A percentile compares a stretch with the other conserved stretches of the same genome.
These are phyloP conservation scores for Zhuqinia jingwanae DNA, from an alignment of 2,888 invertebrate genomes.

Conservation along the genomic window DNA sequence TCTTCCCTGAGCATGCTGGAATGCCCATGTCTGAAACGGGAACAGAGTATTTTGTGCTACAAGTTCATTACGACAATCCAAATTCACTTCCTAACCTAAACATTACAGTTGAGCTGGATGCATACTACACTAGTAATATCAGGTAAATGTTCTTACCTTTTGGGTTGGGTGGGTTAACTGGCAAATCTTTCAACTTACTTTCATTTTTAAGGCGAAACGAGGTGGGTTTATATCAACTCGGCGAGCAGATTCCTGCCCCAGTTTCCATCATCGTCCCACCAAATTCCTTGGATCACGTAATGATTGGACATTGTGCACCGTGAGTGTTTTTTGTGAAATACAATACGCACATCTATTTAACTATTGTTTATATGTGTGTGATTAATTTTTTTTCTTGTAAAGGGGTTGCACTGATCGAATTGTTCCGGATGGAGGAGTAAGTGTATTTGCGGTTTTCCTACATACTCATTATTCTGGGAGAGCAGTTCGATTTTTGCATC, in stretches of 20 bases:
- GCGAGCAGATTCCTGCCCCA: background rate
- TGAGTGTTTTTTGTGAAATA: too few relatives aligned
- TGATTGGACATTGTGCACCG: constrained; percentile 37
- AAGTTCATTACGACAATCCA: constrained; percentile 58
- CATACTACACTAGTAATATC: constrained; percentile 46
- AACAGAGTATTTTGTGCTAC: constrained; percentile 18
- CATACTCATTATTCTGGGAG: constrained; percentile 11
- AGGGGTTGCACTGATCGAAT: constrained; percentile 22
- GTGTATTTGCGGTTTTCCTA: background rate
- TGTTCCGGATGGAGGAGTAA: background rate
- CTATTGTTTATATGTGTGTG: too few relatives aligned
- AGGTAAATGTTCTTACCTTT: too few relatives aligned
- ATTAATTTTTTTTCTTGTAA: too few relatives aligned
- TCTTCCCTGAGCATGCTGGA: constrained; percentile 68
- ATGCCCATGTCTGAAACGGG: constrained; percentile 24
- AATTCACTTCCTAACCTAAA: background rate
- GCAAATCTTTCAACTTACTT: too few relatives aligned
- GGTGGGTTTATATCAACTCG: constrained; percentile 24
- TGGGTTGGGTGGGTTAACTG: too few relatives aligned
- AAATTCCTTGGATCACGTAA: background rate
- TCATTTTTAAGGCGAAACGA: background rate
- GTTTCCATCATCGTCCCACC: constrained; percentile 36
- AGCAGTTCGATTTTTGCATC: constrained; percentile 9
- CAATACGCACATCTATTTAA: too few relatives aligned
- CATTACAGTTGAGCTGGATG: constrained; percentile 1